A percentile compares a stretch with the other conserved stretches of the same genome.
phyloP scores from a whole-genome alignment of 2,888 invertebrate genomes.

The Cerceris ruficornis region DNA sequence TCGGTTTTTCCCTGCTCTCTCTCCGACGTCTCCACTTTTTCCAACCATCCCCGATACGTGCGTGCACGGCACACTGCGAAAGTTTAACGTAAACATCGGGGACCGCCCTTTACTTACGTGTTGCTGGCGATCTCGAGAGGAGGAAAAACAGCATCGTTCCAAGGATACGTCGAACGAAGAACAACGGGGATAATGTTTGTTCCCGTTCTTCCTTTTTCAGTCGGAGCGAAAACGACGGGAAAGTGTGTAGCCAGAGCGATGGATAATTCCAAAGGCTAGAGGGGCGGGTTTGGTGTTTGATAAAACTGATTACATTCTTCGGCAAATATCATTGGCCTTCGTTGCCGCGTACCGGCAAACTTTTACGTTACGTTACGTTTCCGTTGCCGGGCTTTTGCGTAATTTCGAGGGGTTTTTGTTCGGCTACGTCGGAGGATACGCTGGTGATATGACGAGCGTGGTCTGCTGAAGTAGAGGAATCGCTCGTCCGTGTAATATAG shows the following conservation, averaged over 20 bases:
- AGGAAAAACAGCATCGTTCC: slow-evolving; percentile 39
- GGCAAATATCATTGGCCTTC: not conserved
- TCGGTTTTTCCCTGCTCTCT: slow-evolving; percentile 13
- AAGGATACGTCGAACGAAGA: slow-evolving; percentile 24
- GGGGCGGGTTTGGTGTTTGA: slow-evolving; percentile 20
- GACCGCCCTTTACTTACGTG: slow-evolving; percentile 43
- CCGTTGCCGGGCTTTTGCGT: slow-evolving; percentile 32
- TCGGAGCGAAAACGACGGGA: not conserved
- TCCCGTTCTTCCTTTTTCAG: slow-evolving; percentile 14
- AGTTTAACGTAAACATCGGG: slow-evolving; percentile 60
- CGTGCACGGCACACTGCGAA: slow-evolving; percentile 33
- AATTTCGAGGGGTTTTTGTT: slow-evolving; percentile 36
- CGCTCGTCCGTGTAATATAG: slow-evolving; percentile 47
- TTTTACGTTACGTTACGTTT: slow-evolving; percentile 17
- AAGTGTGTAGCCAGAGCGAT: slow-evolving; percentile 17
- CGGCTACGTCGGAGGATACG: slow-evolving; percentile 4
- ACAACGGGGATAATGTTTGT: slow-evolving; percentile 51
- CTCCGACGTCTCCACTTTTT: not conserved
- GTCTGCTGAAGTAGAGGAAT: slow-evolving; percentile 45
- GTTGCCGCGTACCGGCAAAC: not conserved
- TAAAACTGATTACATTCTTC: slow-evolving; percentile 13
- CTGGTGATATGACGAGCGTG: slow-evolving; percentile 5
- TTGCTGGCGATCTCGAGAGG: slow-evolving; percentile 40
- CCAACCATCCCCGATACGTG: slow-evolving; percentile 17
- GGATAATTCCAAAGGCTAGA: slow-evolving; percentile 36